A percentile compares a stretch with the other conserved stretches of the same genome.
phyloP scores from a whole-genome alignment of 2,113 vertebrate genomes.

The Myotis davidii region DNA sequence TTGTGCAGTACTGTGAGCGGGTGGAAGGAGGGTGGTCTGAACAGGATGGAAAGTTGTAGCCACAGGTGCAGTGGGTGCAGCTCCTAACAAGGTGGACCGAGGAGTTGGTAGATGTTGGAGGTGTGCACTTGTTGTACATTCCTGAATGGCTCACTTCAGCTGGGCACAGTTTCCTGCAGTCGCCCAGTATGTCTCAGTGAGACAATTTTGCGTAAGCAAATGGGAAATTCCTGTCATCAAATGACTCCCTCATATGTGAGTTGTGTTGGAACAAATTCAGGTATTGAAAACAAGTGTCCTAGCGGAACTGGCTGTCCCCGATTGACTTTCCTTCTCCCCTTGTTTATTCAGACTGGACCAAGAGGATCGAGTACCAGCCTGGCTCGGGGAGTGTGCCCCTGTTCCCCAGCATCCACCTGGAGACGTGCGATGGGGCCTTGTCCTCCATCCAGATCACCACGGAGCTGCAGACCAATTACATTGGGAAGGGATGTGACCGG shows the following conservation, averaged over 20 bases:
- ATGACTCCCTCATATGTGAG: not conserved
- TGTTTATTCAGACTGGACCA: conserved; percentile 91
- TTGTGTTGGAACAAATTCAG: not conserved
- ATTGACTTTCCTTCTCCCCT: not conserved
- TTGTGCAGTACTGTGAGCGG: fast-evolving
- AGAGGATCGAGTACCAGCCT: conserved; percentile 93
- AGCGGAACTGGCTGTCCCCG: not conserved
- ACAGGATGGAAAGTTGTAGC: not conserved
- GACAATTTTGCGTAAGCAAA: not conserved
- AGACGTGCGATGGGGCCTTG: conserved; percentile 94
- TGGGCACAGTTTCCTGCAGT: not conserved
- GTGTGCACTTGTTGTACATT: fast-evolving
- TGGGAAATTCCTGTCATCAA: not conserved
- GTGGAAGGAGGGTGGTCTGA: no score
- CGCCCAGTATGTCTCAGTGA: not conserved
- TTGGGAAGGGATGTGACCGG: conserved; percentile 95
- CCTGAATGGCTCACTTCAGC: not conserved
- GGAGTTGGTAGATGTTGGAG: no score
- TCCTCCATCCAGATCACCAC: conserved; percentile 92
- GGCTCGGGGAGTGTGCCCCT: conserved; percentile 93
- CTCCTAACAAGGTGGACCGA: fast-evolving
- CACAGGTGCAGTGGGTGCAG: no score
- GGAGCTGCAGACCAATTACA: conserved; percentile 94
- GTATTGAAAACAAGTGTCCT: not conserved
- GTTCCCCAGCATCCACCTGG: conserved; percentile 94